Base-by-base conservation (phyloP, 1,140 invertebrate species). In the Drusus annulatus region DNA sequence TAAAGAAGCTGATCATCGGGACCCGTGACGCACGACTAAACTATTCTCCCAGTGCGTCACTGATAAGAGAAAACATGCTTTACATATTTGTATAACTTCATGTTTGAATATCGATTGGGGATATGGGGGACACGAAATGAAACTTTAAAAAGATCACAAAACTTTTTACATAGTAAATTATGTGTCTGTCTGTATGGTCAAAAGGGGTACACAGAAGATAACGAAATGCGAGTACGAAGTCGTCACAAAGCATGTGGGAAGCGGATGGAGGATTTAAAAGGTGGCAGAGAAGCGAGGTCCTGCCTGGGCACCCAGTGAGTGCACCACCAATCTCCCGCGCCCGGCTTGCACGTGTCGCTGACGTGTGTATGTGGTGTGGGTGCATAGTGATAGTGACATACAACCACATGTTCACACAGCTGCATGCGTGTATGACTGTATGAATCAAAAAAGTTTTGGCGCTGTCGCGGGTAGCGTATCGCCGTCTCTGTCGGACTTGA, bases 401-500 rank as follows among this genome's bases (percentile, higher is more conserved):
- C 78, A 60, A 58, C 63, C 78, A 75, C 71, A 75, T 58, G 52
- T 25, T 5, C 21, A 58, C 54, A 58, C 71, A 75, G 54, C 54
- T 56, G 54, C 51, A 54, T 36, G 71, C 28, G 45, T 78, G 62
- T 78, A 78, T 54, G 62, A 78, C 62, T 78, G 62, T 78, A 78
- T 68, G 76, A 78, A 78, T 78, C 60, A 78, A 78, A 78, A 77
- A 78, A 76, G 36, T 52, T 78, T 74, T 7, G 28, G 60, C 31
- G 68, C 15, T 68, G 65, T 52, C 23, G 68, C 71, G 71, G 52
- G 56, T 25, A 45, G 54, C 52, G 16, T 73, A 51, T 73, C 31
- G 7, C 65, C 36, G 31, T 63, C 78, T 73, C 69, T 31, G 36
- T 79, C 54, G 5, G 25, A 36, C 51, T 13, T 52, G 17, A 50